phyloP scores from a whole-genome alignment of 2,797 vertebrate genomes.

The Artibeus lituratus region DNA sequence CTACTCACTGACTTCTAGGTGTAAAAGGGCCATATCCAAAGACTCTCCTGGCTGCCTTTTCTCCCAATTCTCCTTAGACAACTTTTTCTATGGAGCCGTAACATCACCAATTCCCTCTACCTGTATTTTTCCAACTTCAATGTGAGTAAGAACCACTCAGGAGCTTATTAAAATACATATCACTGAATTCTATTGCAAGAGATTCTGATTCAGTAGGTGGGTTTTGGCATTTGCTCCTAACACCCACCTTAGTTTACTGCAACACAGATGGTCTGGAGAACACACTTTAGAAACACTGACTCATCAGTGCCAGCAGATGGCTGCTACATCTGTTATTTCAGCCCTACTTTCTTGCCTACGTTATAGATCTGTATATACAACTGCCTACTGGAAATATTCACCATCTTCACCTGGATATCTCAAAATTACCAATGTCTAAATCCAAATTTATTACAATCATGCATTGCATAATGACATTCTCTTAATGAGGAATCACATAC shows the following conservation, averaged over 20 bases:
- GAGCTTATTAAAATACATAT: not conserved
- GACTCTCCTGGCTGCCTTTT: not conserved
- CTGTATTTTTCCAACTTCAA: not conserved
- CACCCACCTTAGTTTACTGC: slow-evolving; percentile 48
- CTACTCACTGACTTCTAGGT: not conserved
- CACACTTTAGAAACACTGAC: slow-evolving; percentile 61
- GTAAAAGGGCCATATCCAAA: not conserved
- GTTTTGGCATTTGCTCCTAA: slow-evolving; percentile 17
- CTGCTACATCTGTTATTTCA: slow-evolving; percentile 32
- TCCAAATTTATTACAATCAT: not conserved
- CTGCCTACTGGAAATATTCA: not conserved
- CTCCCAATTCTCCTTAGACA: not conserved
- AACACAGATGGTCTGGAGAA: slow-evolving; percentile 55
- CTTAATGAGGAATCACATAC: not conserved
- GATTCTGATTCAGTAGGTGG: not conserved
- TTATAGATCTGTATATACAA: not conserved
- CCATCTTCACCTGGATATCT: not conserved
- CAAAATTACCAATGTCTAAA: not conserved
- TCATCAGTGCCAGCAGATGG: slow-evolving; percentile 1
- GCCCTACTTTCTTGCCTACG: not conserved
- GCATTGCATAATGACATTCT: not conserved
- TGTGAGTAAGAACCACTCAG: not conserved
- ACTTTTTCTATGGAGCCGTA: not conserved
- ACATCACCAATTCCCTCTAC: not conserved
- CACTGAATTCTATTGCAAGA: not conserved